Conservation (phyloP, 23 tunicate genomes). For the Corella eumyota region DNA sequence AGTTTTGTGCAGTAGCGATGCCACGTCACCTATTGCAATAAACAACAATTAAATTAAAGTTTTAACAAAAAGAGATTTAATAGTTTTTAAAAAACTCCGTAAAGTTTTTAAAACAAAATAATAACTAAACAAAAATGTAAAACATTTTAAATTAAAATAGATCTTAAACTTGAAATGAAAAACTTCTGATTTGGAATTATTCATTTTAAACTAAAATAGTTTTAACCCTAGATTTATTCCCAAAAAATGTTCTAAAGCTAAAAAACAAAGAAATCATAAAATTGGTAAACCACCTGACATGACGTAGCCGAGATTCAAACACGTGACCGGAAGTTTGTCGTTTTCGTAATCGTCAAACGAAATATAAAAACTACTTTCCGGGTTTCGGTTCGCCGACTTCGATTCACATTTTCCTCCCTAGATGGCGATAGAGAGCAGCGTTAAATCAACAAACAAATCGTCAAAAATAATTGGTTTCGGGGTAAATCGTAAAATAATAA, state of each 20-base stretch:
- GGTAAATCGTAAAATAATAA: no score
- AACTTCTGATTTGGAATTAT: no score
- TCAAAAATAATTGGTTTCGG: no score
- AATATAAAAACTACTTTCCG: slow-evolving; percentile 41
- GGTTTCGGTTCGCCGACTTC: slow-evolving; percentile 29
- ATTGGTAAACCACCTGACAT: slow-evolving; percentile 49
- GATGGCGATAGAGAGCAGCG: neutral
- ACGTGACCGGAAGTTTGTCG: slow-evolving; percentile 38
- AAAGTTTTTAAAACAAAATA: neutral
- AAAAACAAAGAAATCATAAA: neutral
- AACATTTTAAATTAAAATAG: no score
- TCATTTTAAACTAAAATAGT: no score
- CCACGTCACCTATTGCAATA: slow-evolving; percentile 35
- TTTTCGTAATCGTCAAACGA: slow-evolving; percentile 23
- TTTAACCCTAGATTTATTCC: no score
- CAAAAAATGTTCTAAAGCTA: neutral
- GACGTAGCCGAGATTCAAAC: slow-evolving; percentile 50
- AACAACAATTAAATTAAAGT: neutral
- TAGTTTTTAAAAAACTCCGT: neutral
- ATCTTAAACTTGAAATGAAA: no score
- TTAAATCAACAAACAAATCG: neutral
- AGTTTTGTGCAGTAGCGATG: neutral
- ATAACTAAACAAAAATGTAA: no score
- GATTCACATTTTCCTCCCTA: slow-evolving; percentile 38
- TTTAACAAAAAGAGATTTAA: neutral